Base-by-base conservation (phyloP, 2,888 invertebrate genomes). In the Callimorpha dominula region DNA sequence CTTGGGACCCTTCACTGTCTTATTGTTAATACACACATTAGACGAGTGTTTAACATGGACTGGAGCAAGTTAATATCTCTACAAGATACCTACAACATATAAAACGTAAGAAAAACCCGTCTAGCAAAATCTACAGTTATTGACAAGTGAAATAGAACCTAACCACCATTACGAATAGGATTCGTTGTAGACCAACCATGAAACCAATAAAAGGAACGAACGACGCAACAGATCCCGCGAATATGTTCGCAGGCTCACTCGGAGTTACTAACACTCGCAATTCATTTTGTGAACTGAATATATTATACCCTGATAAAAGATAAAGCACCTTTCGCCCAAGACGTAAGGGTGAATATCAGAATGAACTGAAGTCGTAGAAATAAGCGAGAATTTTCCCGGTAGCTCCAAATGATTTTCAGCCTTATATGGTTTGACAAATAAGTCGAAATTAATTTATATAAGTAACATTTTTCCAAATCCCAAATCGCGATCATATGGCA, bases 251-350 rank as follows among this genome's bases (percentile, higher is more conserved):
- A 92, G 93, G 92, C 94, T 95, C 95, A 93, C 94, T 94, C 93
- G 84, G 92, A 95, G 94, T 95, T 95, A 95, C 94, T 95, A 95
- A 95, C 95, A 94, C 93, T 94, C 93, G 93, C 95, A 95, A 95
- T 95, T 95, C 95, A 95, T 95, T 95, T 95, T 95, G 94, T 90
- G 94, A 94, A 95, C 94, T 93, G 95, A 95, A 95, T 95, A 95
- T 91, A 95, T 95, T 95, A 95, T 84, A 79, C 77, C 71, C 70
- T 78, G 81, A 86, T 91, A 91, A 88, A 85, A 89, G 86, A 93
- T 90, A 93, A 89, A 88, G 88, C 82, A 92, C 94, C 89, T 90
- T 91, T 88, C 78, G 64, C 80, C 78, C 78, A 81, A 71, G 71
- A 76, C 78, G 88, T 91, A 94, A 90, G 89, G 88, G 79, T 85